Evolutionary conservation across 2,113 vertebrate genomes (phyloP).

Genomic region (Pterophyllum scalare): DNA sequence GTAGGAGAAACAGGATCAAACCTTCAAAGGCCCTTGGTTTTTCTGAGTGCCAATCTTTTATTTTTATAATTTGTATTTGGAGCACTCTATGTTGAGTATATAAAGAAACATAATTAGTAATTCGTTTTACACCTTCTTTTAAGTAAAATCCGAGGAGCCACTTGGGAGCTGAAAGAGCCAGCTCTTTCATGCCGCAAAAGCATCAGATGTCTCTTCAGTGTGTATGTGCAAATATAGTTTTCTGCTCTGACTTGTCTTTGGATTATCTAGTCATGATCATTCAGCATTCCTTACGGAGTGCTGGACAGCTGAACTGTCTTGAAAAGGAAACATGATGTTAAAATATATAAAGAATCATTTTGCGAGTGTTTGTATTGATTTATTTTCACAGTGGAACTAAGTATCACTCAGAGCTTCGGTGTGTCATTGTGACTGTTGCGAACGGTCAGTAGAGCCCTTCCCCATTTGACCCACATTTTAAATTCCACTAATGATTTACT

Average conservation of each 20-base stretch:
- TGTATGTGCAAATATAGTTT: too few relatives aligned
- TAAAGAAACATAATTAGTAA: too few relatives aligned
- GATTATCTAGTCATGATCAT: background rate
- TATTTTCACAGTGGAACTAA: background rate
- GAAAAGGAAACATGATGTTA: background rate
- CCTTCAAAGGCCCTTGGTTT: too few relatives aligned
- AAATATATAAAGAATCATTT: background rate
- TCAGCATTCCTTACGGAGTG: background rate
- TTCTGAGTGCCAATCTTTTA: too few relatives aligned
- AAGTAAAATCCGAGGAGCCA: too few relatives aligned
- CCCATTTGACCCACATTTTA: background rate
- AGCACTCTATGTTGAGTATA: too few relatives aligned
- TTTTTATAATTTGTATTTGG: too few relatives aligned
- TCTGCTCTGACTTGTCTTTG: background rate
- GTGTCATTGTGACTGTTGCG: slow-evolving; percentile 28
- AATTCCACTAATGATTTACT: background rate
- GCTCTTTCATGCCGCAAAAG: background rate
- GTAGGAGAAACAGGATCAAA: too few relatives aligned
- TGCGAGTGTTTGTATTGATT: background rate
- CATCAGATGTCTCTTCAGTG: background rate
- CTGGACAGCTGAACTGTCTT: background rate
- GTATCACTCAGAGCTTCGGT: slow-evolving; percentile 40
- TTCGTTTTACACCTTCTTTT: too few relatives aligned
- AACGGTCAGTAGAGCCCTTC: slow-evolving; percentile 10
- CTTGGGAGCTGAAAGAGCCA: too few relatives aligned